These are phyloP conservation scores for Polyodon spathula DNA, from an alignment of 2,113 vertebrate genomes.

Conservation along the genomic window DNA sequence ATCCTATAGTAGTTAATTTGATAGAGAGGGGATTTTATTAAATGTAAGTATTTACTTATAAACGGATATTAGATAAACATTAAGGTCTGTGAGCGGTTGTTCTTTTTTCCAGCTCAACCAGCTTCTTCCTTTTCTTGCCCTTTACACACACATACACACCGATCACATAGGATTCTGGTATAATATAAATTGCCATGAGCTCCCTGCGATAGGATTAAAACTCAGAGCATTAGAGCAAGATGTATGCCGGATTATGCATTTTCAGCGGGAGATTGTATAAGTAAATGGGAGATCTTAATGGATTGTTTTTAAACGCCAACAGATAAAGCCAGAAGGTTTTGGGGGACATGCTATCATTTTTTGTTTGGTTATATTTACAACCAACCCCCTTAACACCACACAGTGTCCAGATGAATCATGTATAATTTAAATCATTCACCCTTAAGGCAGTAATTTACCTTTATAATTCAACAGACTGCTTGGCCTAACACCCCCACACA, in stretches of 20 bases:
- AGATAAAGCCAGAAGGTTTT: no score
- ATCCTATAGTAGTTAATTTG: conserved; percentile 40
- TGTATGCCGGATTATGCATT: background rate
- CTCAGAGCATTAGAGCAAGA: no score
- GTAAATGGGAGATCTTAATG: background rate
- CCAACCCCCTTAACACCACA: background rate
- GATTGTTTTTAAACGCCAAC: background rate
- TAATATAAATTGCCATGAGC: no score
- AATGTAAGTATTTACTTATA: conserved; percentile 16
- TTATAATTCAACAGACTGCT: conserved; percentile 34
- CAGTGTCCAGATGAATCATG: conserved; percentile 13
- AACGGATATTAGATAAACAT: no score
- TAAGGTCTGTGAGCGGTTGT: conserved; percentile 17
- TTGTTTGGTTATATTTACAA: conserved; percentile 15
- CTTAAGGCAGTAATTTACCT: conserved; percentile 36
- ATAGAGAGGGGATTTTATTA: conserved; percentile 29
- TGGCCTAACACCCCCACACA: conserved; percentile 27
- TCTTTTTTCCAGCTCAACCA: conserved; percentile 30
- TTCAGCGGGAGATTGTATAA: background rate
- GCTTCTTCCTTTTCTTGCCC: no score
- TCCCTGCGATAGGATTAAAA: no score
- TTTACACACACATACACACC: no score
- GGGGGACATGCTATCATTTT: no score
- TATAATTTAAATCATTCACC: conserved; percentile 22
- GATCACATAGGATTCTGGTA: no score